Percentiles rank a stretch among this genome's conserved stretches.
phyloP scores from a whole-genome alignment of 1,140 invertebrate species.

The Hermatobates lingyangjiaoensis region DNA sequence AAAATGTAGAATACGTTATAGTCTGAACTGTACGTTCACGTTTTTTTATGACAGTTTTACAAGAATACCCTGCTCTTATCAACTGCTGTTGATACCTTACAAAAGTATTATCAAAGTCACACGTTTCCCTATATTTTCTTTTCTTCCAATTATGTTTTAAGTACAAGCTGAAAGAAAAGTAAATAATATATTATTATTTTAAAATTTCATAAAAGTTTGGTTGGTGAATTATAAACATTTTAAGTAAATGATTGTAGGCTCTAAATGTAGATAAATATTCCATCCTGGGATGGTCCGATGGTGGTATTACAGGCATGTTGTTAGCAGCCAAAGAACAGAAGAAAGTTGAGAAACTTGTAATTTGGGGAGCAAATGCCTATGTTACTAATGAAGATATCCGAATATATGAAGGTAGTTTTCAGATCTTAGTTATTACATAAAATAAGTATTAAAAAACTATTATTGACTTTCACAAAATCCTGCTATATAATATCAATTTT shows the following conservation, averaged over 20 bases:
- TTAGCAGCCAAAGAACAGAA: constrained; percentile 48
- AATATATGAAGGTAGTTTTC: constrained; percentile 32
- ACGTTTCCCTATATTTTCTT: too few species aligned
- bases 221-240: background rate
- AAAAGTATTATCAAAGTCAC: too few species aligned
- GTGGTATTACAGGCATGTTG: constrained; percentile 58
- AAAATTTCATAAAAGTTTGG: background rate
- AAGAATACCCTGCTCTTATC: too few species aligned
- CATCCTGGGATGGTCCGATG: constrained; percentile 75
- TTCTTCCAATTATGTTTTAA: too few species aligned
- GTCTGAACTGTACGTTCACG: too few species aligned
- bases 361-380: constrained; percentile 61
- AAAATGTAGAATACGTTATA: too few species aligned
- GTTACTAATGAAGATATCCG: constrained; percentile 45
- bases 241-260: constrained; percentile 22
- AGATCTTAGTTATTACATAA: background rate
- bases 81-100: too few species aligned
- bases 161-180: too few species aligned
- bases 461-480: background rate
- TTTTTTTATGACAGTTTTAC: too few species aligned
- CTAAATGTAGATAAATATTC: constrained; percentile 51
- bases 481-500: background rate
- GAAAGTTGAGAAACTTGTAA: constrained; percentile 46
- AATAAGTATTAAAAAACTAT: background rate
- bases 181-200: background rate